Conservation (phyloP, 1,140 invertebrate genomes). For the Bombus huntii region DNA sequence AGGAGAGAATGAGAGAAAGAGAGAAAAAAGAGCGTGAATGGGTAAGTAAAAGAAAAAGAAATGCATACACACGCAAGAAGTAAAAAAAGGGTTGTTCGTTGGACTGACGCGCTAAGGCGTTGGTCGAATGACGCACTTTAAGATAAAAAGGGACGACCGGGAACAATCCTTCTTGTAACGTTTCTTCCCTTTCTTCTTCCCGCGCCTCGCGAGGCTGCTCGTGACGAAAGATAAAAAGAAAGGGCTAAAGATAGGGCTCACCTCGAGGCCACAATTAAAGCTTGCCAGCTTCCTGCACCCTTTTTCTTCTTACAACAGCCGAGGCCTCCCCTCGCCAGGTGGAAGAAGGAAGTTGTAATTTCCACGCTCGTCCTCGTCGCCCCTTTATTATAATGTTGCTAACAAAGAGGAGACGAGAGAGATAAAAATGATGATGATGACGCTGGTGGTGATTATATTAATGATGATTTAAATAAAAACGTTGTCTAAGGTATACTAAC, state of each 20-base stretch:
- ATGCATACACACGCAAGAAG: conserved; percentile 1
- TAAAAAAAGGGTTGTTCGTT: conserved; percentile 75
- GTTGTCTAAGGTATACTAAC: conserved; percentile 77
- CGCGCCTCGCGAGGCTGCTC: conserved; percentile 61
- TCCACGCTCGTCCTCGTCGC: conserved; percentile 73
- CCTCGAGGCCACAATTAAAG: conserved; percentile 54
- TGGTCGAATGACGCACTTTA: conserved; percentile 80
- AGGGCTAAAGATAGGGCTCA: conserved; percentile 28
- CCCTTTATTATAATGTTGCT: conserved; percentile 68
- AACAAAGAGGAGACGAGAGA: conserved; percentile 50
- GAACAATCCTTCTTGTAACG: conserved; percentile 68
- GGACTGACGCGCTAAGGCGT: conserved; percentile 78
- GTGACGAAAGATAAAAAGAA: conserved; percentile 31
- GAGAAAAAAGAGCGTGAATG: conserved; percentile 23
- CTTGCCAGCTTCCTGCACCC: conserved; percentile 1
- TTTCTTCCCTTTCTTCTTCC: conserved; percentile 65
- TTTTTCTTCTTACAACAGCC: conserved; percentile 19
- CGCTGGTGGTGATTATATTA: conserved; percentile 14
- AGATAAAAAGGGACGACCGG: conserved; percentile 76
- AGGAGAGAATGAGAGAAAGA: conserved; percentile 28
- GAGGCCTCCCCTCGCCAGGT: conserved; percentile 58
- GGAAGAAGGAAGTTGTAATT: conserved; percentile 58
- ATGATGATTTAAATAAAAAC: conserved; percentile 58
- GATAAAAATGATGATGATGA: conserved; percentile 4
- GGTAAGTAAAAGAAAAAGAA: conserved; percentile 46